Evolutionary conservation across 2,113 vertebrate species (phyloP).

Genomic region (Rhinopomastus cyanomelas): DNA sequence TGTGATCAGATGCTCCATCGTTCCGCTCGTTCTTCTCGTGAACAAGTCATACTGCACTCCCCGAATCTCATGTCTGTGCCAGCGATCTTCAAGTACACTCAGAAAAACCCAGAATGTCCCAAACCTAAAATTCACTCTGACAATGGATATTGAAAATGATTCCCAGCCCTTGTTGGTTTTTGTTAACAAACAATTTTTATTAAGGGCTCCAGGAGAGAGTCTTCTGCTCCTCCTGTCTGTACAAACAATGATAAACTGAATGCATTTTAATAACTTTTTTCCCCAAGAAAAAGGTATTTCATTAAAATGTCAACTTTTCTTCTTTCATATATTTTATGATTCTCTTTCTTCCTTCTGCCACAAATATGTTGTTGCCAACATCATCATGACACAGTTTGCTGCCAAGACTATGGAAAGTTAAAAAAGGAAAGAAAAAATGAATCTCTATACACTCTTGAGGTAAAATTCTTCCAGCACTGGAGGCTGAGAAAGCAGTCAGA

Average conservation of each 20-base stretch:
- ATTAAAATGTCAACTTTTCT: slow-evolving; percentile 69
- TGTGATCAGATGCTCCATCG: background rate
- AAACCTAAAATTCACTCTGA: background rate
- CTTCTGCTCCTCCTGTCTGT: background rate
- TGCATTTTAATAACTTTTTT: slow-evolving; percentile 54
- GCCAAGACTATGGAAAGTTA: slow-evolving; percentile 64
- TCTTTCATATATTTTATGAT: slow-evolving; percentile 57
- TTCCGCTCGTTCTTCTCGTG: background rate
- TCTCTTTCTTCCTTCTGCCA: slow-evolving; percentile 67
- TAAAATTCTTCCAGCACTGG: slow-evolving; percentile 52
- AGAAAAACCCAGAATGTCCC: slow-evolving; percentile 7
- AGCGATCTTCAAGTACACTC: background rate
- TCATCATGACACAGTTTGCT: slow-evolving; percentile 65
- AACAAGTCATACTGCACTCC: background rate
- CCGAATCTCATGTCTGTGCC: background rate
- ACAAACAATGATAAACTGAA: slow-evolving; percentile 18
- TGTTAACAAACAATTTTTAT: background rate
- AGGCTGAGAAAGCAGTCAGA: slow-evolving; percentile 62
- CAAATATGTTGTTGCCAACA: slow-evolving; percentile 68
- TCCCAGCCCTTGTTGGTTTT: background rate
- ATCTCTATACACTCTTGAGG: slow-evolving; percentile 53
- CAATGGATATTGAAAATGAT: background rate
- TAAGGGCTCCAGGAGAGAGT: background rate
- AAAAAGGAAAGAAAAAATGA: slow-evolving; percentile 53
- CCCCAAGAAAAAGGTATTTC: slow-evolving; percentile 57